These are phyloP conservation scores for Craseonycteris thonglongyai DNA, from an alignment of 2,113 vertebrate species.

Conservation along the genomic window DNA sequence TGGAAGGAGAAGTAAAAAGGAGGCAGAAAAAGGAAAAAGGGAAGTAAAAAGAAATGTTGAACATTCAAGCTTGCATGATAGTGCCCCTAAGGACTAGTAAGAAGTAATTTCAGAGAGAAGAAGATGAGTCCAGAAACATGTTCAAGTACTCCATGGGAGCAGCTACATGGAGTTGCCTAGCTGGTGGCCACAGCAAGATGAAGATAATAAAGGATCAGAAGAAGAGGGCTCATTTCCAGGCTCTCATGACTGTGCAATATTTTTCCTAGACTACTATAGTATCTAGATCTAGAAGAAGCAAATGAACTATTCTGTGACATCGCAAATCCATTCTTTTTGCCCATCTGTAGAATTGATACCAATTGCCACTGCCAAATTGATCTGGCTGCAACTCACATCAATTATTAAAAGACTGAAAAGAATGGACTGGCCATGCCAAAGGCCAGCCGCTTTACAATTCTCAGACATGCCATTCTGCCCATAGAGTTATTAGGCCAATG, in stretches of 20 bases:
- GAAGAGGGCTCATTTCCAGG: background rate
- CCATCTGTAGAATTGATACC: conserved; percentile 49
- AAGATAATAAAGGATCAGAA: background rate
- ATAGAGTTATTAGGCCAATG: conserved; percentile 9
- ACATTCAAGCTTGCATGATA: background rate
- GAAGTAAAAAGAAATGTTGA: background rate
- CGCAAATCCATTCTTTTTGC: conserved; percentile 48
- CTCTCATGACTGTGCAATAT: background rate
- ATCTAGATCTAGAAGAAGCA: conserved; percentile 41
- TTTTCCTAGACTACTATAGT: background rate
- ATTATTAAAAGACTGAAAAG: conserved; percentile 53
- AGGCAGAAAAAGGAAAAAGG: background rate
- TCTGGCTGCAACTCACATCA: conserved; percentile 45
- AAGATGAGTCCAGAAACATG: background rate
- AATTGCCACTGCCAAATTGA: conserved; percentile 60
- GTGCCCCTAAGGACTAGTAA: background rate
- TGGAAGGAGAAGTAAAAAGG: background rate
- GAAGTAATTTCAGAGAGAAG: background rate
- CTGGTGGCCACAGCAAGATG: background rate
- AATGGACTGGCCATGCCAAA: conserved; percentile 32
- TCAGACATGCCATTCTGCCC: background rate
- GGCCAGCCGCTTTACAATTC: conserved; percentile 29
- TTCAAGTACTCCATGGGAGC: background rate
- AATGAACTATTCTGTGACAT: conserved; percentile 37
- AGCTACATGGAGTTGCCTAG: background rate